Conservation (phyloP, 1,140 invertebrate species). For the Aphelenchoides avenae region DNA sequence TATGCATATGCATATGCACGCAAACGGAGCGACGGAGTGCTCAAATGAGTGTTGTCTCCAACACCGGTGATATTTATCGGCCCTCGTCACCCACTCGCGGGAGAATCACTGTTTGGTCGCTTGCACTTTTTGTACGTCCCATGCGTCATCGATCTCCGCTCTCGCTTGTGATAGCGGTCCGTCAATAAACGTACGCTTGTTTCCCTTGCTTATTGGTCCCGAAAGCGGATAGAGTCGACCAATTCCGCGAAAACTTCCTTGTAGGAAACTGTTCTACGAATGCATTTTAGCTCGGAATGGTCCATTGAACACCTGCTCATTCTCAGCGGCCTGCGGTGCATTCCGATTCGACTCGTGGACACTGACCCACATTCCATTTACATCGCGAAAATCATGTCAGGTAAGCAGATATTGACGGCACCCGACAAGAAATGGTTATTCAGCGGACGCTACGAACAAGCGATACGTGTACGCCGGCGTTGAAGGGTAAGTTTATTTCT, state of each 20-base stretch:
- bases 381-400: constrained; percentile 11
- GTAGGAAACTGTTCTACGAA: neutral
- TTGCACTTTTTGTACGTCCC: constrained; percentile 8
- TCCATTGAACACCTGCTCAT: constrained; percentile 21
- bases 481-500: constrained; percentile 41
- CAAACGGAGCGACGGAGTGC: no score
- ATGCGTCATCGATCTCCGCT: neutral
- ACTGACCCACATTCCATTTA: constrained; percentile 32
- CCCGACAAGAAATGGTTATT: no score
- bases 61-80: no score
- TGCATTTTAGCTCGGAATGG: constrained; percentile 34
- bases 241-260: neutral
- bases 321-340: constrained; percentile 12
- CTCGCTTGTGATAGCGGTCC: no score
- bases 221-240: neutral
- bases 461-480: constrained; percentile 36
- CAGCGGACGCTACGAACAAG: neutral
- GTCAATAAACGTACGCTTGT: no score
- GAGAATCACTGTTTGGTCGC: no score
- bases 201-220: constrained; percentile 9
- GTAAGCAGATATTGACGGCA: neutral
- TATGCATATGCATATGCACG: no score
- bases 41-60: no score
- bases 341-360: constrained; percentile 27
- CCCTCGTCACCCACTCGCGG: no score